Evolutionary conservation across 2,113 vertebrate species (phyloP).

Genomic region (Macheiramphus alcinus): DNA sequence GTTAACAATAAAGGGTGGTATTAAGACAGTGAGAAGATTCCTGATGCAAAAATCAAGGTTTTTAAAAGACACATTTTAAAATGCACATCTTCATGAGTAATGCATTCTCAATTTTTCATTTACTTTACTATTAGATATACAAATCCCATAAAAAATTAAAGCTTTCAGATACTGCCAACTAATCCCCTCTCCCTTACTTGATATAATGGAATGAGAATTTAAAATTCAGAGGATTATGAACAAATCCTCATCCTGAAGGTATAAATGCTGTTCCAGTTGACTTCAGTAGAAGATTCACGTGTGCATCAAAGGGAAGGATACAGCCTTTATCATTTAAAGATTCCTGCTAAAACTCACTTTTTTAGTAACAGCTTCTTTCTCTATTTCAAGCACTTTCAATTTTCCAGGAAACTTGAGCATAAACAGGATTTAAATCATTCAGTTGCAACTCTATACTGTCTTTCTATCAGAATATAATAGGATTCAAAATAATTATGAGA

Average conservation of each 20-base stretch:
- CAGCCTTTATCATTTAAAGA: neutral
- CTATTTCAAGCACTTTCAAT: constrained; percentile 1
- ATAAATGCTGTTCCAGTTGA: constrained; percentile 30
- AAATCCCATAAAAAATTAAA: constrained; percentile 37
- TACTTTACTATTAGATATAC: neutral
- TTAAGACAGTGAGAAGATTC: neutral
- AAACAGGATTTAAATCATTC: constrained; percentile 34
- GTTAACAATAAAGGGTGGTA: neutral
- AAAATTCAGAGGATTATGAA: constrained; percentile 48
- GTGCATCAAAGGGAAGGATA: neutral
- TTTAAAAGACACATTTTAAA: neutral
- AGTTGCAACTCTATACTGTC: neutral
- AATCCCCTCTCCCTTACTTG: constrained; percentile 25
- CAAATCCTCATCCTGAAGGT: constrained; percentile 20
- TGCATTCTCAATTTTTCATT: constrained; percentile 13
- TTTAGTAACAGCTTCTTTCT: neutral
- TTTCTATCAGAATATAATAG: constrained; percentile 12
- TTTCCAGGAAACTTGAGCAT: constrained; percentile 45
- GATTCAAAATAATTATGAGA: constrained; percentile 25
- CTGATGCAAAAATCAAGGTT: neutral
- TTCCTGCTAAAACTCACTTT: neutral
- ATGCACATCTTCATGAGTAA: neutral
- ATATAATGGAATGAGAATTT: constrained; percentile 40
- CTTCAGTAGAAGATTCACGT: neutral
- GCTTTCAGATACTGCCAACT: neutral